phyloP scores from a whole-genome alignment of 2,888 invertebrate species.

The Agrotis exclamationis region DNA sequence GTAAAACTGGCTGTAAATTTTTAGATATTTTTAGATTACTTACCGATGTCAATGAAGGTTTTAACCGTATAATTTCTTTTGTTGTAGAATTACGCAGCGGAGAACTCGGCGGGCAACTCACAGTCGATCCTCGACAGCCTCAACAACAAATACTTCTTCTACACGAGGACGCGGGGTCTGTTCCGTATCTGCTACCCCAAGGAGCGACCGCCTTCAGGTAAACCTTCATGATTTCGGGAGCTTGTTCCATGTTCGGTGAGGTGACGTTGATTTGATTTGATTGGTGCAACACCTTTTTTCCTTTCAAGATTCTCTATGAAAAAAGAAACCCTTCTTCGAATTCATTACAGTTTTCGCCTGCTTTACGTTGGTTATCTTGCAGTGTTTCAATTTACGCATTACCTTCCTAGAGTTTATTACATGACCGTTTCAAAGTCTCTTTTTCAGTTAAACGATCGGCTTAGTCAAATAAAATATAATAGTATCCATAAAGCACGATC shows the following conservation, averaged over 20 bases:
- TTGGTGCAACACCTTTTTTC: too few species aligned
- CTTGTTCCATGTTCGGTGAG: too few species aligned
- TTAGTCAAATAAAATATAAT: too few species aligned
- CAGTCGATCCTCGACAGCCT: constrained; percentile 94
- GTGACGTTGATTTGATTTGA: too few species aligned
- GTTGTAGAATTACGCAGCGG: constrained; percentile 94
- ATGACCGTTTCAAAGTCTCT: too few species aligned
- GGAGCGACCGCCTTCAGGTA: constrained; percentile 96
- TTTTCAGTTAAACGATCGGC: too few species aligned
- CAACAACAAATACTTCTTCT: constrained; percentile 96
- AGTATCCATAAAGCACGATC: background rate
- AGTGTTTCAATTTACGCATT: background rate
- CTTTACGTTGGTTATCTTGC: background rate
- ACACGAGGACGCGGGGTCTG: constrained; percentile 97
- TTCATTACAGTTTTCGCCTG: background rate
- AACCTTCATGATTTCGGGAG: constrained; percentile 62
- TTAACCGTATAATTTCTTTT: constrained; percentile 56
- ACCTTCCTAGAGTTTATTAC: background rate
- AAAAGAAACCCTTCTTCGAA: background rate
- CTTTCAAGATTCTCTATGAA: too few species aligned
- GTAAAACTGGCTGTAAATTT: background rate
- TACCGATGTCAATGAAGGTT: too few species aligned
- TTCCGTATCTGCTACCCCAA: constrained; percentile 98
- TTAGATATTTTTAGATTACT: background rate
- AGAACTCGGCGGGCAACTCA: constrained; percentile 93